Conservation (phyloP, 2,888 invertebrate genomes). For the Apamea crenata region DNA sequence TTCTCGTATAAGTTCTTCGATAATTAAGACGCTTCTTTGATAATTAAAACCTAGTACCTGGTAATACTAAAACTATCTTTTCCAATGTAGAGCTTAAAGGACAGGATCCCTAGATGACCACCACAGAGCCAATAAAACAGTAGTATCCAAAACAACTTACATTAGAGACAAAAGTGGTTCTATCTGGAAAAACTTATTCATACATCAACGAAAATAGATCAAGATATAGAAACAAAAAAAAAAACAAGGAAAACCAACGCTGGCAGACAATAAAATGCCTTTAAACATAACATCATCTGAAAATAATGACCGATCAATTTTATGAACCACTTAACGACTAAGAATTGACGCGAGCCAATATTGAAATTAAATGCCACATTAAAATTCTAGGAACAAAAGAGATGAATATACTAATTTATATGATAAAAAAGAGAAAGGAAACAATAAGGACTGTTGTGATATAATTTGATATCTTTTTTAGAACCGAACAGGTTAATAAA, state of each 20-base stretch:
- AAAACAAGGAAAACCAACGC: slow-evolving; percentile 21
- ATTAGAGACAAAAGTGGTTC: background rate
- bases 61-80: background rate
- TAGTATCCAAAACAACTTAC: background rate
- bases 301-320: slow-evolving; percentile 82
- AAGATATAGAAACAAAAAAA: slow-evolving; percentile 16
- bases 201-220: slow-evolving; percentile 7
- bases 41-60: no score
- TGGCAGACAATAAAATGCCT: slow-evolving; percentile 35
- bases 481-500: slow-evolving; percentile 51
- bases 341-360: slow-evolving; percentile 61
- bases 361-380: slow-evolving; percentile 55
- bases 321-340: slow-evolving; percentile 73
- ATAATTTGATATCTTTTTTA: slow-evolving; percentile 49
- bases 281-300: slow-evolving; percentile 75
- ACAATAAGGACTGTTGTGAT: slow-evolving; percentile 32
- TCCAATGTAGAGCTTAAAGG: background rate
- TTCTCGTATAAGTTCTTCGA: background rate
- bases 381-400: slow-evolving; percentile 28
- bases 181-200: background rate
- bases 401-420: slow-evolving; percentile 17
- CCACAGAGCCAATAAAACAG: background rate
- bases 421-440: slow-evolving; percentile 35
- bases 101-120: background rate
- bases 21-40: no score